These are phyloP conservation scores for Eurosta solidaginis DNA, from an alignment of 1,140 invertebrate species.

Conservation along the genomic window DNA sequence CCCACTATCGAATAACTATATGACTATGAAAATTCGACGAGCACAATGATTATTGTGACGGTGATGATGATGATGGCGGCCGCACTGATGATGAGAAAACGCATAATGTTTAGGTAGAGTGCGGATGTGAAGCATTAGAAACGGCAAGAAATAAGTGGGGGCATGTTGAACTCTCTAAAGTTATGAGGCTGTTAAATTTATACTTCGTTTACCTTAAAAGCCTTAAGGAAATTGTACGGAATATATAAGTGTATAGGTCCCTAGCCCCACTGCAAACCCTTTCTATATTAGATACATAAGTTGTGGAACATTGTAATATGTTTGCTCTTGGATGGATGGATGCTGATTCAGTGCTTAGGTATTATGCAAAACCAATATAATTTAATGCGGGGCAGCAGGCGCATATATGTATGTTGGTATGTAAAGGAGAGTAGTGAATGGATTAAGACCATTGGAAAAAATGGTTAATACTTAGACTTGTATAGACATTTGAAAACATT, in stretches of 20 bases:
- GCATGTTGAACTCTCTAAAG: not conserved
- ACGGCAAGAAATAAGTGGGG: not conserved
- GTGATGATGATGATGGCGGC: not conserved
- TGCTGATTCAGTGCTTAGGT: not conserved
- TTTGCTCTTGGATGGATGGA: not conserved
- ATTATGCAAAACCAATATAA: constrained; percentile 26
- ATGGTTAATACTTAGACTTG: constrained; percentile 1
- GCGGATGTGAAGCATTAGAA: not conserved
- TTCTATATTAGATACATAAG: not conserved
- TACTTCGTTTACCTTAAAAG: constrained; percentile 11
- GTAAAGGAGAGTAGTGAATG: not conserved
- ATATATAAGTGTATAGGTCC: not conserved
- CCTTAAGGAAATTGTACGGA: constrained; percentile 23
- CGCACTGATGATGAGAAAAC: not conserved
- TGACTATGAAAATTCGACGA: not conserved
- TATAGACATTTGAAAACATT: not conserved
- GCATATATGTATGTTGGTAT: not conserved
- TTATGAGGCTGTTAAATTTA: constrained; percentile 17
- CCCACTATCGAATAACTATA: not conserved
- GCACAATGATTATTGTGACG: too few relatives aligned
- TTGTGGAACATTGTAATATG: not conserved
- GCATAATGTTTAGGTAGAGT: not conserved
- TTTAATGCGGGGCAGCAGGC: not conserved
- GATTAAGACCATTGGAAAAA: not conserved
- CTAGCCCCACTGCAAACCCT: not conserved